Base-by-base conservation (phyloP, 2,113 vertebrate genomes). In the Ciconia stormi region DNA sequence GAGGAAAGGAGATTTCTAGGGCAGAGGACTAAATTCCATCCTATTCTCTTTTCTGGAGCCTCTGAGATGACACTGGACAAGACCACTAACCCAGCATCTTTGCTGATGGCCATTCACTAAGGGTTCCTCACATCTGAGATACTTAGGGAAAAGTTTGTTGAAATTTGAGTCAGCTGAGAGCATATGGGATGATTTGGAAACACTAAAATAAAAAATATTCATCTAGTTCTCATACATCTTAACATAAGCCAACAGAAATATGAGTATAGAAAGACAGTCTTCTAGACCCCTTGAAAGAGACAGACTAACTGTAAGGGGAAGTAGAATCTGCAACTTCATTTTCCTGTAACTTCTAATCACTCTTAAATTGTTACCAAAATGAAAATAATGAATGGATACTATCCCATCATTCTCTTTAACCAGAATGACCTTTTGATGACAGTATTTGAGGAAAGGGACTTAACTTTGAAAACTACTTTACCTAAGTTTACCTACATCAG, bases 381-480 rank as follows among this genome's bases (percentile, higher is more conserved):
- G 7, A 94, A 97, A 94, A 76, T 82, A 96, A 91, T 94, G 72
- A 87, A 91, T 66, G 5, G 2, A 30, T 47, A 38, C 21, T 72
- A 38, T 65, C 10, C 36, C 23, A 13, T 38, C 4, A 44, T 82
- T 66, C 40, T 76, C 76, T 82, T 94, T 67, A 95, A 92, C 25
- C 63, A 85, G 72, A 96, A 84, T 29, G 12, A n/a, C 26, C 3
- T 71, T 79, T 80, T 53, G 23, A n/a, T 42, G 42, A 50, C 13
- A 19, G 5, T 36, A 53, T 85, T 92, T 92, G 73, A 81, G 81
- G 95, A 87, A 40, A 62, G 62, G 36, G 36, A 61, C 90, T 88
- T 96, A 91, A 61, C 89, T 88, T 96, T 70, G 81, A 94, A 97
- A 86, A 77, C 74, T 50, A 47, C 69, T 95, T 91, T 94, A 87